A percentile compares a stretch with the other conserved stretches of the same genome.
These are phyloP conservation scores for Ondatra zibethicus DNA, from an alignment of 2,113 vertebrate genomes.

Conservation along the genomic window DNA sequence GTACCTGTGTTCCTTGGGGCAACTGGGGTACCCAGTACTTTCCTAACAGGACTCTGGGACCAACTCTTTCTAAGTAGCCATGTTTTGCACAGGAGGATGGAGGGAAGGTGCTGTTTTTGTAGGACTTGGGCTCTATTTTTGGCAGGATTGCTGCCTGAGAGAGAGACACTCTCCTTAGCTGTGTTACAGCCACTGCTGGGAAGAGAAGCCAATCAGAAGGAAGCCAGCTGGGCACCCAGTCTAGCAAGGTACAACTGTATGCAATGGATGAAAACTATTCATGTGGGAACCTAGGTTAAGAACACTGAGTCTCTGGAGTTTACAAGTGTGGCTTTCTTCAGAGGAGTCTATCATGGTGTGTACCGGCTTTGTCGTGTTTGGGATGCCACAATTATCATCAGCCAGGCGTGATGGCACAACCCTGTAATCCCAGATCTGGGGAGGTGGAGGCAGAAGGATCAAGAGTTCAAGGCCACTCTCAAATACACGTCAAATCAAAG, in stretches of 20 bases:
- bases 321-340: not conserved
- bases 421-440: not conserved
- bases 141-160: not conserved
- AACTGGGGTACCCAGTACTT: not conserved
- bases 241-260: not conserved
- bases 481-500: not conserved
- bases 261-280: not conserved
- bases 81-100: not conserved
- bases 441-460: not conserved
- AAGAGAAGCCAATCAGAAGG: not conserved
- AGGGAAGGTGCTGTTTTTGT: not conserved
- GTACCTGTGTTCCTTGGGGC: not conserved
- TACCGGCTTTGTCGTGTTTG: not conserved
- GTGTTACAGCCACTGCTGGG: not conserved
- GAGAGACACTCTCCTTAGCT: not conserved
- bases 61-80: not conserved
- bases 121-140: not conserved
- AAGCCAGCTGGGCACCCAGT: not conserved
- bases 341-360: not conserved
- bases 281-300: not conserved
- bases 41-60: not conserved
- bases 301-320: not conserved
- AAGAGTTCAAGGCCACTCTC: not conserved
- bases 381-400: not conserved
- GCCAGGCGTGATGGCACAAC: not conserved